These are phyloP conservation scores for Neodon shergylaensis DNA, from an alignment of 2,113 vertebrate genomes.

Conservation along the genomic window DNA sequence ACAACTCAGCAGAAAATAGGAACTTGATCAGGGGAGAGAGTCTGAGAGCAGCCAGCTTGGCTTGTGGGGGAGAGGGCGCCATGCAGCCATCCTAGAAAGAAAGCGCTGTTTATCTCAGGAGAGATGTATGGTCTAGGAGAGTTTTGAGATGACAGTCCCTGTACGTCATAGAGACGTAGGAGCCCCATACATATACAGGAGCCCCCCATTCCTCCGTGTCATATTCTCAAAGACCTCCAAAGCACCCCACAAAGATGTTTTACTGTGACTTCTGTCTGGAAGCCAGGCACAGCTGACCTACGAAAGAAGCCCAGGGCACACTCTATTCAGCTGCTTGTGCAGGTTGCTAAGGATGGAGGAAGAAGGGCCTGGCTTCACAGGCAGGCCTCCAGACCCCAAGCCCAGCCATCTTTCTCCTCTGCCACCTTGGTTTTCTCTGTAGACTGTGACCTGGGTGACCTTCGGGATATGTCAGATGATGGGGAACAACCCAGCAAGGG, in stretches of 20 bases:
- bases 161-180: not conserved
- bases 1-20: not conserved
- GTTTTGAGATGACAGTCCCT: not conserved
- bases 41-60: not conserved
- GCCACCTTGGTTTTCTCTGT: conserved; percentile 11
- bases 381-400: not conserved
- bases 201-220: not conserved
- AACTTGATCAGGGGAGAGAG: not conserved
- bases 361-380: not conserved
- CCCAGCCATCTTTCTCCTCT: not conserved
- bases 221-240: not conserved
- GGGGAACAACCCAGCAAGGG: conserved; percentile 84
- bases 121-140: not conserved
- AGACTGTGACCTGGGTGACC: conserved; percentile 95
- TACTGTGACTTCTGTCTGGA: not conserved
- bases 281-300: not conserved
- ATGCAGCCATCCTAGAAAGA: not conserved
- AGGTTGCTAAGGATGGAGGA: too few relatives aligned
- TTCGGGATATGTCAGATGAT: conserved; percentile 93
- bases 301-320: not conserved
- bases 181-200: not conserved
- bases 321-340: not conserved
- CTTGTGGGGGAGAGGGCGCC: accelerated
- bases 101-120: not conserved
- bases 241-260: not conserved